phyloP scores from a whole-genome alignment of 2,888 invertebrate species.

The Tribolium freemani region DNA sequence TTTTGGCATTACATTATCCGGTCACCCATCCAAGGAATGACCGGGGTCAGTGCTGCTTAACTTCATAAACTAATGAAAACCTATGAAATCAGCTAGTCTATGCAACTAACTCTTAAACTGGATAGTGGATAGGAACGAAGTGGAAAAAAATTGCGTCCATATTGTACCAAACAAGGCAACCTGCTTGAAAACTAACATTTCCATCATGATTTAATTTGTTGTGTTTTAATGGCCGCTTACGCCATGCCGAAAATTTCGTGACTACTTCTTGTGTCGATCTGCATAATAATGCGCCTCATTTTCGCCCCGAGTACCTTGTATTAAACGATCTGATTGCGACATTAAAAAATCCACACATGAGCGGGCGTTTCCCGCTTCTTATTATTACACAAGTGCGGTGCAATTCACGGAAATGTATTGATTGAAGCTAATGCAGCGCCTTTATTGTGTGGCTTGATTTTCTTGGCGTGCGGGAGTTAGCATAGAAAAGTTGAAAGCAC shows the following conservation, averaged over 20 bases:
- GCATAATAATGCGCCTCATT: not conserved
- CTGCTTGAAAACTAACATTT: too few species aligned
- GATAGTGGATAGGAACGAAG: too few species aligned
- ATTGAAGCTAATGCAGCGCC: slow-evolving; percentile 28
- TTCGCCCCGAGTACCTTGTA: not conserved
- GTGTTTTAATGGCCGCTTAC: not conserved
- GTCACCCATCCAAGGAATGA: too few species aligned
- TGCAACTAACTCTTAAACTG: too few species aligned
- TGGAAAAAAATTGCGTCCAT: too few species aligned
- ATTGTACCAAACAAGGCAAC: too few species aligned
- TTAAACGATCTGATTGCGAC: slow-evolving; percentile 1
- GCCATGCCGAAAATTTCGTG: not conserved
- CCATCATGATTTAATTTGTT: too few species aligned
- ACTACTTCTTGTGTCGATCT: not conserved
- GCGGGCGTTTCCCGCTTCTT: slow-evolving; percentile 12
- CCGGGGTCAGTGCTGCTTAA: too few species aligned
- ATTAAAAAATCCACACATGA: slow-evolving; percentile 14
- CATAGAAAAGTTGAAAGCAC: slow-evolving; percentile 21
- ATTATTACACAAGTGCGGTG: slow-evolving; percentile 2
- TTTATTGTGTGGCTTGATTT: slow-evolving; percentile 30
- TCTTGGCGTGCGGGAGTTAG: slow-evolving; percentile 20
- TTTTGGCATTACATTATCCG: too few species aligned
- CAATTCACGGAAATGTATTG: slow-evolving; percentile 29
- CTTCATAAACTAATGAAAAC: too few species aligned
- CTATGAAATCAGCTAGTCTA: too few species aligned